Percentiles rank a stretch among this genome's conserved stretches.
Evolutionary conservation across 1,140 invertebrate species (phyloP).

Genomic region (Portunus trituberculatus): DNA sequence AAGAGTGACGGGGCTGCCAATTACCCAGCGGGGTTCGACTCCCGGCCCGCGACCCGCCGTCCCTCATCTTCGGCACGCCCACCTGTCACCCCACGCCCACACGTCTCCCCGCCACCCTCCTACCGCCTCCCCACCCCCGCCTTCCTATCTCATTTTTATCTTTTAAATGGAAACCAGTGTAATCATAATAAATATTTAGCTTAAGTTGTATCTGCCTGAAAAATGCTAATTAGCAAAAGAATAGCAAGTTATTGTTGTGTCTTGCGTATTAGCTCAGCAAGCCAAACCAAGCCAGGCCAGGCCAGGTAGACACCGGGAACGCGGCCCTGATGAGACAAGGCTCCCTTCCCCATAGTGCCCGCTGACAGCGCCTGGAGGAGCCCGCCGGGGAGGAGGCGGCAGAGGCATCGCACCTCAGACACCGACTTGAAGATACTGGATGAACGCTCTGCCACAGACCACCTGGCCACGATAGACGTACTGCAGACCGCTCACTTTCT

Average conservation of each 20-base stretch:
- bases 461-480: background rate
- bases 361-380: background rate
- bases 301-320: background rate
- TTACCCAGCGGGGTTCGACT: slow-evolving; percentile 75
- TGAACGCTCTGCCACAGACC: background rate
- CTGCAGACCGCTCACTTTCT: background rate
- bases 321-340: background rate
- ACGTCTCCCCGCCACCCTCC: slow-evolving; percentile 52
- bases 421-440: background rate
- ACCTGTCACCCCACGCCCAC: slow-evolving; percentile 73
- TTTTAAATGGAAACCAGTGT: slow-evolving; percentile 67
- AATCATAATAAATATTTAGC: slow-evolving; percentile 72
- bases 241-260: slow-evolving; percentile 41
- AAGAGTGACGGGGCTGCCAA: slow-evolving; percentile 73
- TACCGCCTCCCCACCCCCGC: slow-evolving; percentile 40
- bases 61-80: slow-evolving; percentile 71
- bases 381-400: background rate
- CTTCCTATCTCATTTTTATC: slow-evolving; percentile 60
- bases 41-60: slow-evolving; percentile 74
- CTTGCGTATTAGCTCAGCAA: background rate
- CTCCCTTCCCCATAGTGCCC: background rate
- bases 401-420: background rate
- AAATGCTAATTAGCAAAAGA: slow-evolving; percentile 58
- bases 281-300: background rate
- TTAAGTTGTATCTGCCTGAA: slow-evolving; percentile 57